Percentiles rank a stretch among this genome's conserved stretches.
Evolutionary conservation across 2,113 vertebrate genomes (phyloP).

Genomic region (Tetrax tetrax): DNA sequence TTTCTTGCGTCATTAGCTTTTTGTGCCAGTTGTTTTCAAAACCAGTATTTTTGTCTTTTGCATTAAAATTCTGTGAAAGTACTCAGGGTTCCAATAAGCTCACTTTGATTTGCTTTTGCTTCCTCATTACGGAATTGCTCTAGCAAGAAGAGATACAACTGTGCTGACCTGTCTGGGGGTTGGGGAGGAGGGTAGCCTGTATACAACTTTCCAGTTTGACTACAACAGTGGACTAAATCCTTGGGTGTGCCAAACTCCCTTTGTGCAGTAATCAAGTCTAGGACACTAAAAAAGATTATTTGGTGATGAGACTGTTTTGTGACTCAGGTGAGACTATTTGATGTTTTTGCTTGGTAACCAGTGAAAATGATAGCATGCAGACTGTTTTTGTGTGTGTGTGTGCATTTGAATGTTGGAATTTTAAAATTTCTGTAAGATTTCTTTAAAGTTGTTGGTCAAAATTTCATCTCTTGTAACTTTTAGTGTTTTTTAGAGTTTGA

Average conservation of each 20-base stretch:
- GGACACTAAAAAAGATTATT: neutral
- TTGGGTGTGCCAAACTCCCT: neutral
- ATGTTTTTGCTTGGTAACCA: neutral
- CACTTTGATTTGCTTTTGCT: neutral
- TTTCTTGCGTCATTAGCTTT: neutral
- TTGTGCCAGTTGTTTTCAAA: neutral
- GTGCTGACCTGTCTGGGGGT: neutral
- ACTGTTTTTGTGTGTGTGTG: neutral
- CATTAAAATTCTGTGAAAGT: neutral
- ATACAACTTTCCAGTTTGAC: neutral
- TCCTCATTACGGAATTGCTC: neutral
- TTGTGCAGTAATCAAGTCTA: neutral
- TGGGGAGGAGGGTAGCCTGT: neutral
- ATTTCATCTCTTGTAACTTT: neutral
- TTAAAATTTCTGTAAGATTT: neutral
- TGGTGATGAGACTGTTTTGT: neutral
- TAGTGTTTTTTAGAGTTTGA: neutral
- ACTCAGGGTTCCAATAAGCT: neutral
- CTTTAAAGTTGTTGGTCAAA: neutral
- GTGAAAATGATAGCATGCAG: neutral
- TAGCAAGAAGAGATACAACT: neutral
- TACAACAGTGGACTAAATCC: neutral
- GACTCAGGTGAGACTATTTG: neutral
- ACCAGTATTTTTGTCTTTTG: neutral
- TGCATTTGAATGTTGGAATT: neutral